Base-by-base conservation (phyloP, 1,140 invertebrate species). In the Bathynomus jamesi region DNA sequence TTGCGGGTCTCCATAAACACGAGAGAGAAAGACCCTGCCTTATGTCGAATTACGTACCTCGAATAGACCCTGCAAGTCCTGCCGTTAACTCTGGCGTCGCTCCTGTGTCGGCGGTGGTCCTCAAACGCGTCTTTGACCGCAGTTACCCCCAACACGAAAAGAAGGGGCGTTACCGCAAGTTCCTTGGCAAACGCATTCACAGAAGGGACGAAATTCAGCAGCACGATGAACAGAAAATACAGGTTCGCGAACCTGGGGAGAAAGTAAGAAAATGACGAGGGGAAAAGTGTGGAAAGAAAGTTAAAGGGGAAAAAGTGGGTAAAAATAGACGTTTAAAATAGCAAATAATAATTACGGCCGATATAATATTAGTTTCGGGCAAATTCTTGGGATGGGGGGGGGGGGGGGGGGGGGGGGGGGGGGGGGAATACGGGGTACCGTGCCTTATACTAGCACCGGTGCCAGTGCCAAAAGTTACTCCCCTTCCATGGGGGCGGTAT, bases 121-220 rank as follows among this genome's bases (percentile, higher is more conserved):
- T 99, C 96, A 82, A 95, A 97, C 65, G 94, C 87, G 85, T 99
- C 96, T 84, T 99, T 99, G 32, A 98, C 86, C 1, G 94, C 95
- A 0, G 96, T 98, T n/a, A 98, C 93, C 71, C 90, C 89, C 4
- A 99, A 86, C 76, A 99, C 95, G 86, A 98, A 95, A 78, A 94
- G 82, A 65, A 96, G 92, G 0, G 94, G 94, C 76, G 98, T 87
- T 89, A 98, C 94, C 0, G 95, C 92, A 71, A 99, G 87, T 84
- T 98, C 95, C 82, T 96, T 97, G 72, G 93, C 95, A 84, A 98
- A 98, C 0, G 95, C 95, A 83, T 93, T 94, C 32, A 96, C 92
- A 13, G 89, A 87, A 5, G 94, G 94, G 78, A 97, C 89, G 92
- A 93, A 98, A 83, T 98, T 97, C 61, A 96, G 85, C 73, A 98